Percentiles rank a stretch among this genome's conserved stretches.
phyloP scores from a whole-genome alignment of 2,797 vertebrate genomes.

The Lithobates pipiens region DNA sequence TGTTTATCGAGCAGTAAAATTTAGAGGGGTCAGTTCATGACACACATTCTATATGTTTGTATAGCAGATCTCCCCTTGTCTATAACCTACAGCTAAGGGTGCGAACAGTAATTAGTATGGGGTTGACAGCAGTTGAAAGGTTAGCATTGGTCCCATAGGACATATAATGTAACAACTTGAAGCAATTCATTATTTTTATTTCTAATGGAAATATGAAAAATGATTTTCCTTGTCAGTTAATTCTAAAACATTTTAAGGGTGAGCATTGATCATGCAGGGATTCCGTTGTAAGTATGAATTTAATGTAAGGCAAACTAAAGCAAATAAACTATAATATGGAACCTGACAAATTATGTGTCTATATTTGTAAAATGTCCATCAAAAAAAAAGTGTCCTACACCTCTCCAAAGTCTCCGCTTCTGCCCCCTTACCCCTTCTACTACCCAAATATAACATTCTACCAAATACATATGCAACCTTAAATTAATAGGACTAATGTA shows the following conservation, averaged over 20 bases:
- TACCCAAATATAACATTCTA: no score
- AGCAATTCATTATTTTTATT: conserved; percentile 5
- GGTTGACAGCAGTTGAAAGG: conserved; percentile 36
- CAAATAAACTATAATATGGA: neutral
- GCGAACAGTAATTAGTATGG: conserved; percentile 11
- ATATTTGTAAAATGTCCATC: no score
- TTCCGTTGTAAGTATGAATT: neutral
- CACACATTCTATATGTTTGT: conserved; percentile 48
- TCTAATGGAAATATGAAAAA: neutral
- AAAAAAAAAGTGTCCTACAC: no score
- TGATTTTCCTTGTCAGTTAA: neutral
- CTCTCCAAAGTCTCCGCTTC: no score
- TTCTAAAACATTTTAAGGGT: neutral
- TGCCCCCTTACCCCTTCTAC: no score
- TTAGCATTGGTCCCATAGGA: neutral
- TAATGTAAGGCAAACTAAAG: neutral
- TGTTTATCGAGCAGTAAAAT: conserved; percentile 52
- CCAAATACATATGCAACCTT: no score
- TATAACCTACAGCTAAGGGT: conserved; percentile 2
- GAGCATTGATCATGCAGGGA: neutral
- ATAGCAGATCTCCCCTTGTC: conserved; percentile 5
- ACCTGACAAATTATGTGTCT: neutral
- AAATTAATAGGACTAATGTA: no score
- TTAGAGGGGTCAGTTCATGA: conserved; percentile 47
- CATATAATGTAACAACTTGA: conserved; percentile 7